A percentile compares a stretch with the other conserved stretches of the same genome.
phyloP scores from a whole-genome alignment of 2,888 invertebrate species.

The Oscheius sp. region DNA sequence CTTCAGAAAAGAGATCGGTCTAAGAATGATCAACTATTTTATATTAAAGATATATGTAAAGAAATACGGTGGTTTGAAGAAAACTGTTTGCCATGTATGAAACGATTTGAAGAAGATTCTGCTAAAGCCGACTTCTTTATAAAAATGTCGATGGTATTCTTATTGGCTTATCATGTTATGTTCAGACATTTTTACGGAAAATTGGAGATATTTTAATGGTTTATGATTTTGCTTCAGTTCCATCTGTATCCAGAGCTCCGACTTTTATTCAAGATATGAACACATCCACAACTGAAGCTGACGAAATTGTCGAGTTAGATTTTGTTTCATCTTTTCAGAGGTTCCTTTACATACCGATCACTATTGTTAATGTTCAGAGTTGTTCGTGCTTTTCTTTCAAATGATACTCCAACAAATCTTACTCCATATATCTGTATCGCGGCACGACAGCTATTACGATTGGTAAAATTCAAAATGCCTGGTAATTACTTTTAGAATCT shows the following conservation, averaged over 20 bases:
- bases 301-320: neutral
- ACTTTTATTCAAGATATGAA: too few species aligned
- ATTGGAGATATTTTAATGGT: neutral
- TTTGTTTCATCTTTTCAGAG: constrained; percentile 4
- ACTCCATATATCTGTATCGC: neutral
- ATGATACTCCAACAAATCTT: neutral
- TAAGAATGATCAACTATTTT: neutral
- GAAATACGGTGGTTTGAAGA: constrained; percentile 9
- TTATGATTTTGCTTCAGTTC: constrained; percentile 6
- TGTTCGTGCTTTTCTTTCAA: neutral
- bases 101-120: neutral
- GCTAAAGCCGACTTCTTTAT: neutral
- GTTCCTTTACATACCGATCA: neutral
- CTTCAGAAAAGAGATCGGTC: neutral
- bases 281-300: neutral
- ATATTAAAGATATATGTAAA: constrained; percentile 1
- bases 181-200: constrained; percentile 4
- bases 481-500: neutral
- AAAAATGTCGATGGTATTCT: neutral
- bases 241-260: neutral
- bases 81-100: neutral
- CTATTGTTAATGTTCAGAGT: neutral
- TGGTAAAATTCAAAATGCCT: neutral
- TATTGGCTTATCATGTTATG: neutral
- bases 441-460: neutral